Conservation (phyloP, 2,113 vertebrate species). For the Saguinus midas region DNA sequence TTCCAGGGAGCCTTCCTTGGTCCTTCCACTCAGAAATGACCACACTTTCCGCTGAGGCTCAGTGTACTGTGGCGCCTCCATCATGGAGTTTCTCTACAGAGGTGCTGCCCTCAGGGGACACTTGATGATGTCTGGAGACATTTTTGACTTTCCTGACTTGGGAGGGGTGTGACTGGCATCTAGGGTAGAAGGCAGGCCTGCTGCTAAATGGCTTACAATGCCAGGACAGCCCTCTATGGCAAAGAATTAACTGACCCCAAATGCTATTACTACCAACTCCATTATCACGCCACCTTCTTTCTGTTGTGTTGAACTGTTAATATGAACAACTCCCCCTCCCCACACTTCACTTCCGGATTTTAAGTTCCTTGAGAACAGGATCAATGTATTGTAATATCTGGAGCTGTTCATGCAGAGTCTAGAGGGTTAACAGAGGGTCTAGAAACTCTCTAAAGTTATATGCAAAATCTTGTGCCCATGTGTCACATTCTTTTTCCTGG, state of each 20-base stretch:
- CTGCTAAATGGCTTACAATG: too few relatives aligned
- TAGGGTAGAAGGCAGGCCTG: background rate
- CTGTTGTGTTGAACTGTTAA: background rate
- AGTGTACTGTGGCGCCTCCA: rapidly evolving
- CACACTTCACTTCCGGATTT: background rate
- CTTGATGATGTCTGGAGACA: background rate
- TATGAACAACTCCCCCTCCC: rapidly evolving
- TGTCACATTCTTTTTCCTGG: background rate
- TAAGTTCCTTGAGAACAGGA: background rate
- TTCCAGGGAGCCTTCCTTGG: background rate
- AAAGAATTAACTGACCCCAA: background rate
- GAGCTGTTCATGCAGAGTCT: background rate
- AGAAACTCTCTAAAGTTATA: background rate
- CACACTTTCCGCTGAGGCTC: background rate
- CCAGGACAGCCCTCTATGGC: background rate
- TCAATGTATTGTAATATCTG: background rate
- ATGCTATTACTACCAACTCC: background rate
- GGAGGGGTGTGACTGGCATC: background rate
- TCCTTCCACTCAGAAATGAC: background rate
- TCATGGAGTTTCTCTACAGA: background rate
- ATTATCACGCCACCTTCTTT: background rate
- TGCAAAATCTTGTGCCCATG: too few relatives aligned
- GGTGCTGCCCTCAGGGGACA: background rate
- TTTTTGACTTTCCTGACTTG: background rate
- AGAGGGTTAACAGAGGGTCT: background rate